Evolutionary conservation across 2,888 invertebrate genomes (phyloP), one percentile per base, ranked within the genome.

Genomic region (Anodontia alba): DNA sequence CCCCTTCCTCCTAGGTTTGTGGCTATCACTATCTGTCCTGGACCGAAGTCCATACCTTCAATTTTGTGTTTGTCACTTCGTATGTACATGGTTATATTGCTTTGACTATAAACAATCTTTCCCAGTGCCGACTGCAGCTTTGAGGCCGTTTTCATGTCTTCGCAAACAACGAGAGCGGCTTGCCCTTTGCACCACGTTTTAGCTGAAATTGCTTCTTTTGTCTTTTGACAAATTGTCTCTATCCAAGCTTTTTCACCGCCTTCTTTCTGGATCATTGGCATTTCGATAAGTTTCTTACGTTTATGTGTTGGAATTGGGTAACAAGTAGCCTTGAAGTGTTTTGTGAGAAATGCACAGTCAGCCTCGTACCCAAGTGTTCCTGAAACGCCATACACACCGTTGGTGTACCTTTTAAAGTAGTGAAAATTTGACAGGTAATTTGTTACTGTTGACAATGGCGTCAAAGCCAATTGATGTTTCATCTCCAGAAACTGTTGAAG

Each of bases 311-410:
- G 88, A 12, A 88, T 76, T 12, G 68, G 49, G 10, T 76, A 17
- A 49, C 76, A 68, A 20, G 81, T 66, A 0, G 87, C 80, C 7
- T 69, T 36, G 54, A 79, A 84, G 7, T 71, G 57, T 31, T 26
- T 79, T 3, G 71, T 31, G 1, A 88, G 73, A 15, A 94, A 86
- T 23, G 92, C 84, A 70, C 92, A 87, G 79, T 94, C 94, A 0
- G 81, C 86, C 5, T 87, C 70, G 0, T 75, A 68, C 0, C 88
- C 88, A 15, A 88, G 72, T 20, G 88, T 88, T 0, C 88, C 88
- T 5, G 88, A 79, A 8, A 88, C 42, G 0, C 95, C 95, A 78
- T 91, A 93, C 17, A 87, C 57, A 17, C 62, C 62, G 10, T 23
- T 15, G 5, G n/a, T 54, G 42, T 87, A 87, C 46, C 72, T 51